Evolutionary conservation across 2,113 vertebrate species (phyloP), one percentile per base, ranked within the genome.

Genomic region (Pardalotus punctatus): DNA sequence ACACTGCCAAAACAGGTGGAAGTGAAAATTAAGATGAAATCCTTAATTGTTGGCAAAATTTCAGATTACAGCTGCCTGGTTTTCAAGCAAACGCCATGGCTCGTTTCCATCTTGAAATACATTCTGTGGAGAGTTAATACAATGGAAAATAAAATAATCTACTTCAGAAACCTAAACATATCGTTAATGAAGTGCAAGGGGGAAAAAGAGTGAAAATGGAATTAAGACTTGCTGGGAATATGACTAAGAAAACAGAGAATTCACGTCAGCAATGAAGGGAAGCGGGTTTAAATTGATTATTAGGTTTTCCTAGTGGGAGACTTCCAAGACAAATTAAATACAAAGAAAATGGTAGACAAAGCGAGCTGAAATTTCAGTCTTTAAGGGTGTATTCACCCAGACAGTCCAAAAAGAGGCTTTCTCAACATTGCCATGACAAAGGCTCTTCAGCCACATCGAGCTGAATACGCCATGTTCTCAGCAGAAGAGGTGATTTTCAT

Each of bases 401-500:
- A 28, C 61, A 60, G 21, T 8, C 19, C 23, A 50, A 40, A 69
- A 35, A 48, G 17, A 81, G 61, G 25, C 19, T 57, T 81, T 69
- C 61, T 82, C 66, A 29, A 42, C 82, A 53, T 2, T 67, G 51
- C 62, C 33, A 12, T 0, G 14, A 43, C 56, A 71, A 89, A 88
- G 22, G 64, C 69, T 73, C 35, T 36, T 66, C 48, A 54, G 70
- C 47, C 64, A 25, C 81, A 72, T 31, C 64, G 10, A 43, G 67
- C 24, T 42, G 53, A 38, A 71, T 2, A 57, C 23, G 43, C 43
- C 31, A 5, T 8, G 48, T 14, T 94, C 80, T 81, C 80, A 76
- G 76, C 72, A 76, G 47, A 51, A 67, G 50, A 87, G 77, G 71
- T 56, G 93, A 87, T 81, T 74, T 91, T 70, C 73, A 78, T 95